These are phyloP conservation scores for Ascidia mentula DNA, from an alignment of 23 tunicate species.

Conservation along the genomic window DNA sequence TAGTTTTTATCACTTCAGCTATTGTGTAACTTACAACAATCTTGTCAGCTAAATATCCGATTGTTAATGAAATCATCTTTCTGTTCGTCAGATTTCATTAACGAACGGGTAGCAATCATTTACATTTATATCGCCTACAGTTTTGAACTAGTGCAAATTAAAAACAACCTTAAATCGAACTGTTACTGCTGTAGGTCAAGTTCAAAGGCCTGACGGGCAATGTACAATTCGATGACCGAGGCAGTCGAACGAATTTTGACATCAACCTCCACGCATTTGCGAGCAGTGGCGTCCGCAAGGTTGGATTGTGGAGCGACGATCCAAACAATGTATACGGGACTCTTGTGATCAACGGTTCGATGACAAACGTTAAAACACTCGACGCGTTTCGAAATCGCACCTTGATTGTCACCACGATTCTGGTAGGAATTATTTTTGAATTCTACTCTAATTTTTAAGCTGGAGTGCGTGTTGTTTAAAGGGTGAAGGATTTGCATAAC, in stretches of 20 bases:
- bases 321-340: not conserved
- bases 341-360: not conserved
- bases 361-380: not conserved
- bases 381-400: conserved; percentile 23
- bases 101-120: too few relatives aligned
- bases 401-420: conserved; percentile 39
- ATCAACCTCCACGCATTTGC: conserved; percentile 14
- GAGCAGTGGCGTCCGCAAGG: conserved; percentile 4
- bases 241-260: conserved; percentile 28
- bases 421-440: not conserved
- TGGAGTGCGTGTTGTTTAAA: not conserved
- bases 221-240: conserved; percentile 43
- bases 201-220: conserved; percentile 45
- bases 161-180: too few relatives aligned
- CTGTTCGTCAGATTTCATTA: too few relatives aligned
- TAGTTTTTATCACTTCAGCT: too few relatives aligned
- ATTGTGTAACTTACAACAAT: too few relatives aligned
- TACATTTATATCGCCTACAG: too few relatives aligned
- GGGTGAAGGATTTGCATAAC: too few relatives aligned
- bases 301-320: conserved; percentile 31
- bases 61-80: too few relatives aligned
- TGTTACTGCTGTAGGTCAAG: conserved; percentile 8
- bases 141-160: too few relatives aligned
- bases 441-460: not conserved
- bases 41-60: too few relatives aligned